These are phyloP conservation scores for Colletes latitarsis DNA, from an alignment of 1,140 invertebrate genomes.

Conservation along the genomic window DNA sequence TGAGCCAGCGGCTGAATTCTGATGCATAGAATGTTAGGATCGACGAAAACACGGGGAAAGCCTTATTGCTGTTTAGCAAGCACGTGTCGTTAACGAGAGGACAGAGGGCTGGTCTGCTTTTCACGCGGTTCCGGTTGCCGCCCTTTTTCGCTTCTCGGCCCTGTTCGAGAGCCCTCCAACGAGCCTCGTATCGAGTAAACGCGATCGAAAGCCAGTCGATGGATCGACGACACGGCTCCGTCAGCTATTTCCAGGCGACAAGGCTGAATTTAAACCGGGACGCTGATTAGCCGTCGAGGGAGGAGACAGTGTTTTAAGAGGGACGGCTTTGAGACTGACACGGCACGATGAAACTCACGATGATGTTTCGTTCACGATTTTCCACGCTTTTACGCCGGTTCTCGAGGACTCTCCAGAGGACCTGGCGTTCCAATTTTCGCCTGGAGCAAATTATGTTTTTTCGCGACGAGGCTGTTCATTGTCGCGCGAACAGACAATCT, in stretches of 20 bases:
- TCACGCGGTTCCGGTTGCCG: neutral
- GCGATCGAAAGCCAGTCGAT: neutral
- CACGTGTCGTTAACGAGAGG: neutral
- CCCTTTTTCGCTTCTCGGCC: neutral
- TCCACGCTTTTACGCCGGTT: too few relatives aligned
- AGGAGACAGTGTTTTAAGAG: neutral
- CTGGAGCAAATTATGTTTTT: too few relatives aligned
- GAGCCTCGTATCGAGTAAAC: too few relatives aligned
- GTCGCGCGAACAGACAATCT: neutral
- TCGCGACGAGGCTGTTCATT: too few relatives aligned
- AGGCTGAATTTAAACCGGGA: conserved; percentile 8
- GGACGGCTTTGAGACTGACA: neutral
- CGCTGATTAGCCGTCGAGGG: neutral
- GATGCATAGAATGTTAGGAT: neutral
- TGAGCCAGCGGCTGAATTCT: neutral
- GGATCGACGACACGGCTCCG: neutral
- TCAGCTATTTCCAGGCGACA: neutral
- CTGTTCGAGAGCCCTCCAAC: too few relatives aligned
- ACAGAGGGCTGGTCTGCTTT: neutral
- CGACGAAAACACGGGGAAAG: neutral
- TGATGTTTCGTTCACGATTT: neutral
- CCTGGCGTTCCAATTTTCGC: too few relatives aligned
- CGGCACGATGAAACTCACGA: too few relatives aligned
- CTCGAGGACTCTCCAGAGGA: too few relatives aligned
- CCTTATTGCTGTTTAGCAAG: neutral